Evolutionary conservation across 2,113 vertebrate species (phyloP), one percentile per base, ranked within the genome.

Genomic region (Pionites leucogaster): DNA sequence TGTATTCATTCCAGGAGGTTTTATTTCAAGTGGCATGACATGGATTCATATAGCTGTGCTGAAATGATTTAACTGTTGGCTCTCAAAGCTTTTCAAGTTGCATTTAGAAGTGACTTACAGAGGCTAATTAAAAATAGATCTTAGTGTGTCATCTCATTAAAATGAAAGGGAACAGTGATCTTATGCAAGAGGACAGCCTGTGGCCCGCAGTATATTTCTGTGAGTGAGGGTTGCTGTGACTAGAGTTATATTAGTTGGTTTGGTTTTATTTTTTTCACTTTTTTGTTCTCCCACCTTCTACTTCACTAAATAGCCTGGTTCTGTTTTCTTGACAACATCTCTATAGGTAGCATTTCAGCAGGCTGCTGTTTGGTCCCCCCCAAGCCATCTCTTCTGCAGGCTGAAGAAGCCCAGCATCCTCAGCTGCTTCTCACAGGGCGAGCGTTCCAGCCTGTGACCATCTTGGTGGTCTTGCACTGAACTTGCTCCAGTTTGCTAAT

Each of bases 71-170:
- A 93, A 81, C 68, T 49, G 14, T 87, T 94, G 47, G 69, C 83
- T 82, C 47, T 84, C 15, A 19, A 55, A 86, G 60, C 64, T 86
- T 94, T 64, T 80, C 6, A 84, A 79, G 62, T 72, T 94, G 81
- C 63, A 75, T 86, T 95, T 88, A 76, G 72, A 64, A 92, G 69
- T 82, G 62, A 91, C 82, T 93, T 92, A 60, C 50, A 60, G 55
- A 37, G 65, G 19, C 39, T 84, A 92, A 87, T 93, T 95, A 93
- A 96, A 96, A 95, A 95, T 95, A 97, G 88, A 89, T 84, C 81
- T 88, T 60, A 33, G 28, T 25, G 22, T 97, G 91, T 92, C 77
- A 96, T 92, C 91, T 95, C 89, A 95, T 97, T 96, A 96, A 93
- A 93, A 91, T 93, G 86, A 95, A 84, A 68, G 62, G 42, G 74